phyloP scores from a whole-genome alignment of 1,140 invertebrate genomes.

The Pararge aegeria region DNA sequence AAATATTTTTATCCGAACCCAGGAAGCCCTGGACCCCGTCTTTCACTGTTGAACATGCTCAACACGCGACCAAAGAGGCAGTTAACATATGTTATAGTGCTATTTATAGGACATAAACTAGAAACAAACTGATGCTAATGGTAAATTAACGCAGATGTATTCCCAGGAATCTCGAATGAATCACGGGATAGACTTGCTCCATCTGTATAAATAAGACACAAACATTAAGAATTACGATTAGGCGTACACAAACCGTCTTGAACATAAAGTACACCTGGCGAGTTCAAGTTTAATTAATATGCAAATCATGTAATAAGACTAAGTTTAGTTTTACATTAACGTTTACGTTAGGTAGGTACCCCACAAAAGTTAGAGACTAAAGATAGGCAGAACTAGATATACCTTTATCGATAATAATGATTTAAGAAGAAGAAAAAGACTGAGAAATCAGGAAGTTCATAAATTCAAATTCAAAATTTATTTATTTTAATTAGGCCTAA shows the following conservation, averaged over 20 bases:
- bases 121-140: too few relatives aligned
- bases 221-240: slow-evolving; percentile 5
- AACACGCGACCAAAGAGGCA: too few relatives aligned
- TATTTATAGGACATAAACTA: too few relatives aligned
- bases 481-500: too few relatives aligned
- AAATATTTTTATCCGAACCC: too few relatives aligned
- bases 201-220: slow-evolving; percentile 8
- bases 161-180: background rate
- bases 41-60: too few relatives aligned
- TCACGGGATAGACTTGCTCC: slow-evolving; percentile 3
- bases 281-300: slow-evolving; percentile 1
- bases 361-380: background rate
- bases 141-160: background rate
- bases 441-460: too few relatives aligned
- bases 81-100: too few relatives aligned
- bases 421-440: too few relatives aligned
- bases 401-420: too few relatives aligned
- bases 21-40: too few relatives aligned
- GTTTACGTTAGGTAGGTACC: background rate
- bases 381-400: background rate
- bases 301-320: slow-evolving; percentile 3
- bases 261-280: slow-evolving; percentile 12
- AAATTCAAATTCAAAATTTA: too few relatives aligned
- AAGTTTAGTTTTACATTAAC: slow-evolving; percentile 3
- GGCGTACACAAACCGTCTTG: slow-evolving; percentile 3